Evolutionary conservation across 2,113 vertebrate species (phyloP).

Genomic region (Machaerirhynchus nigripectus): DNA sequence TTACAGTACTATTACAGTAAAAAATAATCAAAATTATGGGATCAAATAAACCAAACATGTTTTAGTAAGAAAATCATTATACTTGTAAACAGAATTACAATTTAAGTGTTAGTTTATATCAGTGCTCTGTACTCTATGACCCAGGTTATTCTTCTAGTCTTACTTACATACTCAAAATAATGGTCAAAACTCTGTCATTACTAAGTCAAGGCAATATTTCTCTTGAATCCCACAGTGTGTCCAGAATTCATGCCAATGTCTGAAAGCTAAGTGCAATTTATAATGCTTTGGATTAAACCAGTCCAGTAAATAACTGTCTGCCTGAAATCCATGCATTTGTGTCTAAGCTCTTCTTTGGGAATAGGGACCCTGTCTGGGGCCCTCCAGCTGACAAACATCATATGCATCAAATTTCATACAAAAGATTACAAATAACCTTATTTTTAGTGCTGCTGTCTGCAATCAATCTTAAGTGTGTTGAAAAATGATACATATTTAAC

Average conservation of each 20-base stretch:
- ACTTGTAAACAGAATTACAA: not conserved
- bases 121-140: not conserved
- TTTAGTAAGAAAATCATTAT: not conserved
- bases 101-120: not conserved
- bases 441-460: not conserved
- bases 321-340: not conserved
- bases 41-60: not conserved
- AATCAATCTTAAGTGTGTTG: not conserved
- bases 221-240: not conserved
- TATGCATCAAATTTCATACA: not conserved
- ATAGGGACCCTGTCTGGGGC: not conserved
- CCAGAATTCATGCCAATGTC: not conserved
- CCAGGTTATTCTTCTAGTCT: conserved; percentile 5
- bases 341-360: not conserved
- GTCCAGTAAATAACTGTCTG: not conserved
- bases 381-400: not conserved
- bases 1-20: not conserved
- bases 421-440: not conserved
- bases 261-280: not conserved
- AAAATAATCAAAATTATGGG: not conserved
- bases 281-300: not conserved
- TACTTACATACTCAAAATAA: not conserved
- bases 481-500: conserved; percentile 23
- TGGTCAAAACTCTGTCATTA: not conserved
- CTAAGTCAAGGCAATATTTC: not conserved